These are phyloP conservation scores for Unio delphinus DNA, from an alignment of 2,888 invertebrate genomes.

Conservation along the genomic window DNA sequence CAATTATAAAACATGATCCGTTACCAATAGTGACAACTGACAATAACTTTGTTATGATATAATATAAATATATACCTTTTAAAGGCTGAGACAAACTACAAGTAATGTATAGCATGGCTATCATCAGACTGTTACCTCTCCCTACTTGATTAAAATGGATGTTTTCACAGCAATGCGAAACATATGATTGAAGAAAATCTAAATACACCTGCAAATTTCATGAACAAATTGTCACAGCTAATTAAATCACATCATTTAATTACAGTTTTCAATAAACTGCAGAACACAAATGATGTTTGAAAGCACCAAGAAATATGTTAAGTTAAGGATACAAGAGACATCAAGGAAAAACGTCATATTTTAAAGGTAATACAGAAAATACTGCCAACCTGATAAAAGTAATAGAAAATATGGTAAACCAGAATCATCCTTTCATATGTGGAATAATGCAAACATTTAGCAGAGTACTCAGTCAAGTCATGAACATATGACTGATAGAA, in stretches of 20 bases:
- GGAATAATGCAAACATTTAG: slow-evolving; percentile 1
- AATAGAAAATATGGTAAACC: slow-evolving; percentile 4
- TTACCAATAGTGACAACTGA: no score
- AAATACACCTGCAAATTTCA: slow-evolving; percentile 11
- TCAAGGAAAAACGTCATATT: neutral
- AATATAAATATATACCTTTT: no score
- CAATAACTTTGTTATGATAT: no score
- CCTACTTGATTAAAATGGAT: slow-evolving; percentile 20
- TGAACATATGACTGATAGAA: slow-evolving; percentile 8
- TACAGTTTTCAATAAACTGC: slow-evolving; percentile 2
- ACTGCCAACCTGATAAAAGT: slow-evolving; percentile 2
- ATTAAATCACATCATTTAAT: slow-evolving; percentile 5
- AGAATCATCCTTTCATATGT: slow-evolving; percentile 1
- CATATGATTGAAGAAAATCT: slow-evolving; percentile 3
- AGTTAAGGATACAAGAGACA: neutral
- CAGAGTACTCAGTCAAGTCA: slow-evolving; percentile 2
- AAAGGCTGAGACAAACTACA: no score
- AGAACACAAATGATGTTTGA: slow-evolving; percentile 7
- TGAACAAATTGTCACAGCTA: slow-evolving; percentile 8
- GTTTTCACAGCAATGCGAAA: slow-evolving; percentile 17
- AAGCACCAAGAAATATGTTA: neutral
- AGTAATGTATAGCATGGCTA: no score
- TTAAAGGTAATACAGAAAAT: neutral
- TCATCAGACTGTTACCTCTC: neutral
- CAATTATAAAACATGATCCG: no score